Base-by-base conservation (phyloP, 1,140 invertebrate genomes). In the Belonocnema kinseyi region DNA sequence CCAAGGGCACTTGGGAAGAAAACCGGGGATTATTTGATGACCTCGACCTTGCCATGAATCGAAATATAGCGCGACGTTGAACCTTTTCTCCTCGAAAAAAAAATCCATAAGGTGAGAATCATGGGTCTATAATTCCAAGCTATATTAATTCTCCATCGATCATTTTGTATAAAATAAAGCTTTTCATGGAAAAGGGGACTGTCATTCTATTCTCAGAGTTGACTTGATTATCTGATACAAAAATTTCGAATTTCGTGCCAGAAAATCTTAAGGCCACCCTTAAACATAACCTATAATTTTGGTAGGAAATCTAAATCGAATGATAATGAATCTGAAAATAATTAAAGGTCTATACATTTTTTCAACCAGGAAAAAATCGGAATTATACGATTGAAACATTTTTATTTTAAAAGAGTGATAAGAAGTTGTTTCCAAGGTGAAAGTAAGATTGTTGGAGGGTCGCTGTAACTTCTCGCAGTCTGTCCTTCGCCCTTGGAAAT, bases 381-480 rank as follows among this genome's bases (percentile, higher is more conserved):
- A 58, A 58, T 21, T 26, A 33, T 46, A 46, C 8, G 10, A 46
- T 46, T 46, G 7, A 46, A 46, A 46, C 6, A 10, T 54, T 33
- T 11, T 33, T 21, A 61, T 61, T 26, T 26, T 8, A 58, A 12
- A 13, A 26, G 1, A 16, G 2, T 46, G 26, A 46, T 46, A 66
- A 40, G 61, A 80, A 77, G 74, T 76, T 82, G 76, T 72, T 79
- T 80, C 66, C 76, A 74, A 76, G 82, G 82, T 84, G 80, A 84
- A 84, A 80, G 82, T 84, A 76, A 79, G 76, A 82, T 77, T 77
- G 82, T 80, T 77, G 80, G 71, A 74, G 72, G 80, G 79, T 83
- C 80, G 80, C 82, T 83, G 82, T 77, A 76, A 77, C 80, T 80
- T 81, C 77, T 74, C 79, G 80, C 82, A 80, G 77, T 80, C 81